Percentiles rank a stretch among this genome's conserved stretches.
Evolutionary conservation across 2,888 invertebrate species (phyloP).

Genomic region (Parasteatoda lunata): DNA sequence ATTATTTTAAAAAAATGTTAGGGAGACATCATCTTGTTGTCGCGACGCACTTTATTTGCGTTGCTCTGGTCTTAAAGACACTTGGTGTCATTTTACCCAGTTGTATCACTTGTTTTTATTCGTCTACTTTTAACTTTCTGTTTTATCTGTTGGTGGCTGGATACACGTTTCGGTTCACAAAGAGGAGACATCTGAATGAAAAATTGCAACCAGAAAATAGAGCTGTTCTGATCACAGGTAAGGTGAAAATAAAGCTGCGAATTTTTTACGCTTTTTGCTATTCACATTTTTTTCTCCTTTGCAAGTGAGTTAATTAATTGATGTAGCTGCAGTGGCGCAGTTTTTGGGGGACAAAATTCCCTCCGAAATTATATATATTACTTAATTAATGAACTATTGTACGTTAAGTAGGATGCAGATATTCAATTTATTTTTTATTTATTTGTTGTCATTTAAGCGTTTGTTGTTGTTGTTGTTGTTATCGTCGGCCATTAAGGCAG

Average conservation of each 20-base stretch:
- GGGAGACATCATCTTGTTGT: conserved; percentile 7
- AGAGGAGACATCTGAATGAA: conserved; percentile 23
- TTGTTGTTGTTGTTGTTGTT: no score
- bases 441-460: no score
- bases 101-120: conserved; percentile 75
- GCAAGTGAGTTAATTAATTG: no score
- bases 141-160: conserved; percentile 7
- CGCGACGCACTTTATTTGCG: conserved; percentile 11
- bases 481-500: no score
- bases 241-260: not conserved
- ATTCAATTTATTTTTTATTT: no score
- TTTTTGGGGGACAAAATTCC: no score
- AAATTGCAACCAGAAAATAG: conserved; percentile 36
- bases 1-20: not conserved
- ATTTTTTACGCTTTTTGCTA: no score
- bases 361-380: no score
- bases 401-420: no score
- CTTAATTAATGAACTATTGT: no score
- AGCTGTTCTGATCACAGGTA: conserved; percentile 48
- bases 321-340: no score
- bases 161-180: conserved; percentile 21
- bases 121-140: not conserved
- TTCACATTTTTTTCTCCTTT: no score
- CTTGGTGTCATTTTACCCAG: conserved; percentile 11
- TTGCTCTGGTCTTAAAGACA: conserved; percentile 13